Base-by-base conservation (phyloP, 2,888 invertebrate species). In the Lochmaea crataegi region DNA sequence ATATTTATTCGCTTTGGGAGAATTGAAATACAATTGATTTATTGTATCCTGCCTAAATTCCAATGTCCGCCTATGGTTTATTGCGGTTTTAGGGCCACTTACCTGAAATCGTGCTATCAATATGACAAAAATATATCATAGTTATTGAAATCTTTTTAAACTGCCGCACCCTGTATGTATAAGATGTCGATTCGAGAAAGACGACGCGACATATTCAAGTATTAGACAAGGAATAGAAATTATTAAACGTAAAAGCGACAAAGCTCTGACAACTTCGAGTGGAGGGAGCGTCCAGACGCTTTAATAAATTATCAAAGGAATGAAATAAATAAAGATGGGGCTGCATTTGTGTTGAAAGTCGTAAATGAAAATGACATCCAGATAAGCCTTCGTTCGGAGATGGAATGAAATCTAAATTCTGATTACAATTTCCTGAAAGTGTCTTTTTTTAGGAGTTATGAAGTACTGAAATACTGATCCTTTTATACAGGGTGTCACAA, bases 211-310 rank as follows among this genome's bases (percentile, higher is more conserved):
- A 18, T 53, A 2, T n/a, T 53, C 6, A 16, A 53, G 51, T n/a
- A n/a, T 51, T 51, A n/a, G n/a, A 51, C 51, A 51, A 53, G 18
- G 53, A 48, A 48, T 48, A n/a, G n/a, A 53, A 53, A 53, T 53
- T 53, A 16, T 53, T 53, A 18, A 18, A 38, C 14, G 48, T 5
- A 6, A 3, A 48, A 48, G n/a, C 53, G 11, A 16, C 10, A 18
- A 53, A 53, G 9, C 18, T 53, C 16, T 18, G 18, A 53, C 18
- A 53, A 53, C 18, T 53, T 53, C 53, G n/a, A 18, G 18, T 53
- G 18, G 53, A 53, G 53, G 2, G 16, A 18, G 18, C 53, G 18
- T 53, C 10, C 18, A 10, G 9, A 16, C 2, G 53, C 9, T 53
- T 53, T 18, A 53, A 53, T 53, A 53, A 53, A 53, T 18, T 53